A percentile compares a stretch with the other conserved stretches of the same genome.
phyloP scores from a whole-genome alignment of 2,888 invertebrate species.

The Drosophila paramelanica region DNA sequence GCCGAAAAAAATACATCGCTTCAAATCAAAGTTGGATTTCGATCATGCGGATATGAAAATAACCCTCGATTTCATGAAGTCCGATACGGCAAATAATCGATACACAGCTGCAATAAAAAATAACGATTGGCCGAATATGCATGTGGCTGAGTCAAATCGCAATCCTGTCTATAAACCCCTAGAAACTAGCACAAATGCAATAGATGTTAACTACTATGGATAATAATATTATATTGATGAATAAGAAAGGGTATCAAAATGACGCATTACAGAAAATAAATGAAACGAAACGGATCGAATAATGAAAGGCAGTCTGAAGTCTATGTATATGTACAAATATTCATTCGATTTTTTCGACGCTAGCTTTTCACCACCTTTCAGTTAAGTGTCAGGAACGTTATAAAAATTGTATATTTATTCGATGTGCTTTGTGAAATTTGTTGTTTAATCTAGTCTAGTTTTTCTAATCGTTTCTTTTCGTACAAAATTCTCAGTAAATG shows the following conservation, averaged over 20 bases:
- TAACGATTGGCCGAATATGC: neutral
- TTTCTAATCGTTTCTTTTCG: neutral
- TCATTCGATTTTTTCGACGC: neutral
- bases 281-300: neutral
- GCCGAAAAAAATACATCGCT: neutral
- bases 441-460: slow-evolving; percentile 1
- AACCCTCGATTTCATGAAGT: slow-evolving; percentile 20
- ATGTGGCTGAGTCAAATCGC: neutral
- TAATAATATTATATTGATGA: neutral
- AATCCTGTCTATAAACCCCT: neutral
- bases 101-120: neutral
- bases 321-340: too few relatives aligned
- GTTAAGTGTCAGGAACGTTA: slow-evolving; percentile 17
- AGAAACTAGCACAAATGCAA: neutral
- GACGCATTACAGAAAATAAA: neutral
- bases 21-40: rapidly evolving
- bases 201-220: neutral
- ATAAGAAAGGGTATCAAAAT: neutral
- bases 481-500: slow-evolving; percentile 11
- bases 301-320: too few relatives aligned
- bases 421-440: slow-evolving; percentile 3
- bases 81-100: neutral
- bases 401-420: neutral
- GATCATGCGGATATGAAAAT: neutral
- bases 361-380: neutral